A percentile compares a stretch with the other conserved stretches of the same genome.
Evolutionary conservation across 1,140 invertebrate species (phyloP).

Genomic region (Phymastichus coffea): DNA sequence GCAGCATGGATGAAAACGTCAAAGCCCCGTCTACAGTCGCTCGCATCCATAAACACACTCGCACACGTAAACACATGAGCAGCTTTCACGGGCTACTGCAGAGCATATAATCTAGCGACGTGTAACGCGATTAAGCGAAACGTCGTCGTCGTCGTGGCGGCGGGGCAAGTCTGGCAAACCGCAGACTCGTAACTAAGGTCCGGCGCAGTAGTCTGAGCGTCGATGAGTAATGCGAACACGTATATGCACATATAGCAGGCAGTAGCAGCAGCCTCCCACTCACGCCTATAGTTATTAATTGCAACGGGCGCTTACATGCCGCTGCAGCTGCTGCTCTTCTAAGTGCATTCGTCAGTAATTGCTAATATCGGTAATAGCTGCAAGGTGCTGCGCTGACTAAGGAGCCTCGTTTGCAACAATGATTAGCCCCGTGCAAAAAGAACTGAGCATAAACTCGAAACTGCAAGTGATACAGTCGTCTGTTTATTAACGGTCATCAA

Average conservation of each 20-base stretch:
- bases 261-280: neutral
- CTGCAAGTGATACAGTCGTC: too few species aligned
- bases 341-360: conserved; percentile 11
- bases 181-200: conserved; percentile 42
- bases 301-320: neutral
- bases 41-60: too few species aligned
- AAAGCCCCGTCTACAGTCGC: too few species aligned
- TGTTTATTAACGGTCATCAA: too few species aligned
- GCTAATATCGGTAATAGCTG: conserved; percentile 5
- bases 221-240: conserved; percentile 43
- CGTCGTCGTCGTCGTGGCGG: neutral
- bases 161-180: conserved; percentile 32
- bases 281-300: conserved; percentile 27
- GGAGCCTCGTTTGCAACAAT: neutral
- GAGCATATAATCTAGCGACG: neutral
- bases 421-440: too few species aligned
- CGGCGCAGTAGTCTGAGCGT: conserved; percentile 32
- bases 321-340: too few species aligned
- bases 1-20: neutral
- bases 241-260: too few species aligned
- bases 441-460: too few species aligned
- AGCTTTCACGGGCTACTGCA: too few species aligned
- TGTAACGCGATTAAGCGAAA: neutral
- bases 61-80: too few species aligned
- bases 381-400: neutral